Conservation (phyloP, 37 sponge, comb jelly and placozoan genomes). For the Agelas oroides region DNA sequence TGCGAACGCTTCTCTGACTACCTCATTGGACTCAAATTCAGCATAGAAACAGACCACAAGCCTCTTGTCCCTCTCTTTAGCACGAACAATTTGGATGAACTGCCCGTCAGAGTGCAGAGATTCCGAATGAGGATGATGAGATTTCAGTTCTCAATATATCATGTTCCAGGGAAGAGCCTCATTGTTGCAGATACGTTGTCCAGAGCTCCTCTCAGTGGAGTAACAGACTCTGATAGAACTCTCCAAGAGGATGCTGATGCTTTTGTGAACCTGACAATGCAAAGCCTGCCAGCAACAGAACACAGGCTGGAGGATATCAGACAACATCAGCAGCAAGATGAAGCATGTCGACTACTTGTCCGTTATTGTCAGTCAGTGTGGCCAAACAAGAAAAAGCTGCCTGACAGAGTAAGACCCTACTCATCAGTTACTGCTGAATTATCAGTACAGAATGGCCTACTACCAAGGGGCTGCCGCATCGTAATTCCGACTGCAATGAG, state of each 20-base stretch:
- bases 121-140: slow-evolving; percentile 58
- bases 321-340: slow-evolving; percentile 41
- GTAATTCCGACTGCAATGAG: slow-evolving; percentile 10
- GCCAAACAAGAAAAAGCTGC: slow-evolving; percentile 23
- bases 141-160: slow-evolving; percentile 50
- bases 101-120: slow-evolving; percentile 49
- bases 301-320: too few species aligned
- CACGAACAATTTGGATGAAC: too few species aligned
- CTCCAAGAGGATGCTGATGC: slow-evolving; percentile 15
- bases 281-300: slow-evolving; percentile 24
- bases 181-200: slow-evolving; percentile 57
- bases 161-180: slow-evolving; percentile 58
- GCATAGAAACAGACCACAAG: too few species aligned
- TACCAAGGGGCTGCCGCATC: slow-evolving; percentile 9
- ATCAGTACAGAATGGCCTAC: too few species aligned
- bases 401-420: slow-evolving; percentile 1
- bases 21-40: slow-evolving; percentile 32
- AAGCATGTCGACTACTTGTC: slow-evolving; percentile 17
- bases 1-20: slow-evolving; percentile 17
- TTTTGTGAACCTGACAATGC: neutral
- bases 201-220: slow-evolving; percentile 19
- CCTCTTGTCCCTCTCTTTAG: too few species aligned
- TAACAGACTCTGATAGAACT: neutral
- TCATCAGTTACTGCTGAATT: neutral
- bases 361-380: slow-evolving; percentile 19